Evolutionary conservation across 2,888 invertebrate species (phyloP), one percentile per base, ranked within the genome.

Genomic region (Stenotaenia linearis): DNA sequence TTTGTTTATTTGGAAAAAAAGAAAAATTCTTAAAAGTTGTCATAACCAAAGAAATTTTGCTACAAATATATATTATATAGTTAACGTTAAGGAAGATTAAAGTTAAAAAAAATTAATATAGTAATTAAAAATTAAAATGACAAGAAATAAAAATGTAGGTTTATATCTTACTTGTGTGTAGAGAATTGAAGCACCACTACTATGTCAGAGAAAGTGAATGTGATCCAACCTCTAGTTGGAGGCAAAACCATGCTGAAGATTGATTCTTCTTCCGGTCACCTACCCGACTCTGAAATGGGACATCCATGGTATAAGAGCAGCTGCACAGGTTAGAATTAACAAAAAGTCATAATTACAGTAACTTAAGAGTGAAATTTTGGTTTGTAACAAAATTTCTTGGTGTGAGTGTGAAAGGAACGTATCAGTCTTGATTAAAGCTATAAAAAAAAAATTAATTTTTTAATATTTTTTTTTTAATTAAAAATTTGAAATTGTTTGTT

Each of bases 231-330:
- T 75, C 76, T 75, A 37, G 69, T 69, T 69, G 32, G 35, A 37
- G 76, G 76, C 76, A 75, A 75, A 75, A 37, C 76, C 76, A 75
- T 75, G 76, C 32, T 75, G 76, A 75, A 75, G 76, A 75, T 75
- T 37, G 76, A 37, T 75, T 32, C 32, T 37, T 75, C 76, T 32
- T 69, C 69, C 69, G 76, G 32, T 32, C 76, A 75, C 35, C 76
- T 75, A 37, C 76, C 76, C 76, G 76, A 75, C 35, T 37, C 32
- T 75, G 76, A 75, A 37, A 37, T 75, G 76, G 69, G 76, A 75
- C 76, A 75, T 75, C 76, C 76, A 37, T 75, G 76, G 76, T 75
- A 75, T 75, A 75, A 75, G 37, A 37, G 35, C 76, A 37, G 76
- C 76, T 75, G 76, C 37, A 37, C 76, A 75, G 76, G 76, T 75